phyloP scores from a whole-genome alignment of 2,113 vertebrate genomes.

The Tachycineta bicolor region DNA sequence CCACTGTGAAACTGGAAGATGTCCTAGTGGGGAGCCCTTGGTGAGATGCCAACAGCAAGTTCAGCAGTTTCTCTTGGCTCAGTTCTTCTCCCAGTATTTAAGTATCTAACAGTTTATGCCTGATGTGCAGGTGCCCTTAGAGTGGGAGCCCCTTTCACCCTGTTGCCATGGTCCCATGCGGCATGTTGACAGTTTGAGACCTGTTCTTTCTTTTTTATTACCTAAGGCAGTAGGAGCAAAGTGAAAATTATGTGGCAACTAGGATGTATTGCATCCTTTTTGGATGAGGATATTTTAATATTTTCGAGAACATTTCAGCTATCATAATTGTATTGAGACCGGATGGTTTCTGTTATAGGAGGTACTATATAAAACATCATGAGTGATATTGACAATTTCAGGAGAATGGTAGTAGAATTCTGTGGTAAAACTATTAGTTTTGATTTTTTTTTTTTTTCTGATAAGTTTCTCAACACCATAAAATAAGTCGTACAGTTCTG shows the following conservation, averaged over 20 bases:
- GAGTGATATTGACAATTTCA: neutral
- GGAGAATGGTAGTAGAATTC: neutral
- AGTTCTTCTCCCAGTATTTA: neutral
- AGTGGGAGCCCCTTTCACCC: neutral
- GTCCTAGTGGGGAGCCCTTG: fast-evolving
- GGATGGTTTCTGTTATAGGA: neutral
- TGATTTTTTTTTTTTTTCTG: neutral
- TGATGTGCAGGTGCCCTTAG: neutral
- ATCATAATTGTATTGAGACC: neutral
- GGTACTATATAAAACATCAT: neutral
- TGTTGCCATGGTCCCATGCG: neutral
- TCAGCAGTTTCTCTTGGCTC: neutral
- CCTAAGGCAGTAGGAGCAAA: neutral
- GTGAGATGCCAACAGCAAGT: neutral
- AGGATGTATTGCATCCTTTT: neutral
- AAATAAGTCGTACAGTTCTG: neutral
- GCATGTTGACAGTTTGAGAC: neutral
- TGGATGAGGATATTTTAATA: neutral
- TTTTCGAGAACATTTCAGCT: neutral
- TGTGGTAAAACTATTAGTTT: neutral
- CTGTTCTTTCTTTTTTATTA: neutral
- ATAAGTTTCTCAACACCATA: neutral
- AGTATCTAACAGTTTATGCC: neutral
- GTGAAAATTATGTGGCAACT: neutral
- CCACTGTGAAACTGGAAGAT: neutral